phyloP scores from a whole-genome alignment of 1,140 invertebrate species.

The Trachelipus rathkii region DNA sequence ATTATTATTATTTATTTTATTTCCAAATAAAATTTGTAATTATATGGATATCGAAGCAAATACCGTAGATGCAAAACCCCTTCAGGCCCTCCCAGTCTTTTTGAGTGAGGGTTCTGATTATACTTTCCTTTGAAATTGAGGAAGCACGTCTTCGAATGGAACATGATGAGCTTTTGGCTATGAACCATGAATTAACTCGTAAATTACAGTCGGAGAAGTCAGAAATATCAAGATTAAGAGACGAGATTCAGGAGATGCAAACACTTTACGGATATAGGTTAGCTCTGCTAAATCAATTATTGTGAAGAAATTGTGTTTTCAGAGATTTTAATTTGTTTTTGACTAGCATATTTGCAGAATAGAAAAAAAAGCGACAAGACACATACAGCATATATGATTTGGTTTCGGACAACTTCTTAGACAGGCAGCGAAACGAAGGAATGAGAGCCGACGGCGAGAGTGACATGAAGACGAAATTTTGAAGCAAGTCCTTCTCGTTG shows the following conservation, averaged over 20 bases:
- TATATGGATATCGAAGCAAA: too few species aligned
- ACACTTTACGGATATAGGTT: conserved; percentile 47
- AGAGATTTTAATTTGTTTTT: too few species aligned
- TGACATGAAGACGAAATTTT: conserved; percentile 24
- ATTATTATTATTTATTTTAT: too few species aligned
- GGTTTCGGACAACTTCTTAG: conserved; percentile 27
- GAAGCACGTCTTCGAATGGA: conserved; percentile 37
- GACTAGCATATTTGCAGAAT: too few species aligned
- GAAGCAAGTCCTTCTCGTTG: neutral
- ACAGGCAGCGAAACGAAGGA: conserved; percentile 27
- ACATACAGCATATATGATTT: too few species aligned
- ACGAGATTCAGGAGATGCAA: conserved; percentile 47
- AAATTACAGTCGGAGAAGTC: conserved; percentile 42
- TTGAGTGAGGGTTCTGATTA: too few species aligned
- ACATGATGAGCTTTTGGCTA: conserved; percentile 44
- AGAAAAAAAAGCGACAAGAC: too few species aligned
- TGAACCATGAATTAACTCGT: conserved; percentile 45
- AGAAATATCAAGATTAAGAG: conserved; percentile 42
- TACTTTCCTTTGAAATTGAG: conserved; percentile 22
- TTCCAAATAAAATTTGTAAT: too few species aligned
- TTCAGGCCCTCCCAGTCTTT: neutral
- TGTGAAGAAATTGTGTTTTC: too few species aligned
- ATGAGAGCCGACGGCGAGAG: conserved; percentile 23
- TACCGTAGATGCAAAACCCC: too few species aligned
- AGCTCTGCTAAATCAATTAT: neutral